These are phyloP conservation scores for Drosophila bipectinata DNA, from an alignment of 1,140 invertebrate species.

Conservation along the genomic window DNA sequence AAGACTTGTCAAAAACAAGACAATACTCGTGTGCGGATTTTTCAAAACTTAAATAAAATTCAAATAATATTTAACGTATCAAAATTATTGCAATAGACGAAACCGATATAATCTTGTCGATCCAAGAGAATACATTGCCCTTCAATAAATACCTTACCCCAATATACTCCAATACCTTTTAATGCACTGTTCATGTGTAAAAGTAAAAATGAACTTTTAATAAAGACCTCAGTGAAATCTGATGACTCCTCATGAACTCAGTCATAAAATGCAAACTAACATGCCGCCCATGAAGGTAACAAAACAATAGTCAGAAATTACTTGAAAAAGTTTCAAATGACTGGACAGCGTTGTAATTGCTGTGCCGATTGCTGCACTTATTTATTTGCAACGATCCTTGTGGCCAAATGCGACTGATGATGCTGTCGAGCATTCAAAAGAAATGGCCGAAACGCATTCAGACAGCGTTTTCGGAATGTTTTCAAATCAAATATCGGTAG, in stretches of 20 bases:
- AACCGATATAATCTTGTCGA: no score
- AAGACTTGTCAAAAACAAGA: no score
- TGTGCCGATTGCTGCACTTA: slow-evolving; percentile 50
- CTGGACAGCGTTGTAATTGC: slow-evolving; percentile 55
- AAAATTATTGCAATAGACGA: no score
- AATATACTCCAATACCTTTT: no score
- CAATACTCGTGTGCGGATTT: no score
- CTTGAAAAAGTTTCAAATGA: slow-evolving; percentile 39
- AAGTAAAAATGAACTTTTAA: neutral
- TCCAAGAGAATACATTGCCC: no score
- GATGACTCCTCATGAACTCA: neutral
- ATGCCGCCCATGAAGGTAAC: slow-evolving; percentile 51
- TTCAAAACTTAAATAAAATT: no score
- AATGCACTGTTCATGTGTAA: no score
- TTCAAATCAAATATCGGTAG: slow-evolving; percentile 78
- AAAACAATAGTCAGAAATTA: slow-evolving; percentile 23
- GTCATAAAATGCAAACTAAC: slow-evolving; percentile 10
- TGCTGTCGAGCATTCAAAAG: slow-evolving; percentile 55
- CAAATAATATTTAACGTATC: no score
- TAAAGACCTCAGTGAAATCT: neutral
- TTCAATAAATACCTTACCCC: no score
- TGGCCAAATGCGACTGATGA: slow-evolving; percentile 50
- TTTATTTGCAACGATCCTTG: slow-evolving; percentile 59
- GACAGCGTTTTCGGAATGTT: slow-evolving; percentile 68
- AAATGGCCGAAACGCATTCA: slow-evolving; percentile 44